Evolutionary conservation across 2,888 invertebrate species (phyloP).

Genomic region (Onthophagus sagittarius): DNA sequence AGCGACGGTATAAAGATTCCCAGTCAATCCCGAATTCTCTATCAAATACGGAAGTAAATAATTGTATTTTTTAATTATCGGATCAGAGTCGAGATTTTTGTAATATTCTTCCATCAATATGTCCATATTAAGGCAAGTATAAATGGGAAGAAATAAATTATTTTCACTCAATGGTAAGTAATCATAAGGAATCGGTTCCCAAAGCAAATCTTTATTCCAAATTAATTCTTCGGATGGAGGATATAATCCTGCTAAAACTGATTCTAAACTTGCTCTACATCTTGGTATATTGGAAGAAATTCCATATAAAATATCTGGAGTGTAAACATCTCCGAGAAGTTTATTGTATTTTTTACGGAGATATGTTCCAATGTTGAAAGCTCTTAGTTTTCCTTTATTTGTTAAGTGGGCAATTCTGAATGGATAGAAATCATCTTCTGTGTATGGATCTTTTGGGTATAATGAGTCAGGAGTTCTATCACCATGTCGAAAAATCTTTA

Average conservation of each 20-base stretch:
- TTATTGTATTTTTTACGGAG: constrained; percentile 56
- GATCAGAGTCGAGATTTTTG: neutral
- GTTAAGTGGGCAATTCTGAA: neutral
- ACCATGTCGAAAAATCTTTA: constrained; percentile 15
- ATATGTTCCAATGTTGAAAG: constrained; percentile 55
- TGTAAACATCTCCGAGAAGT: constrained; percentile 38
- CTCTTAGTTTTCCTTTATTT: constrained; percentile 38
- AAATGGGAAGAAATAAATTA: too few relatives aligned
- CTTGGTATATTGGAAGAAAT: constrained; percentile 66
- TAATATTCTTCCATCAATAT: too few relatives aligned
- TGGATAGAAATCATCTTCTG: neutral
- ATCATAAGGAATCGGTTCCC: constrained; percentile 3
- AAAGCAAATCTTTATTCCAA: constrained; percentile 2
- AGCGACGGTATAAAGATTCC: constrained; percentile 2
- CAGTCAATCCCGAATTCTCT: constrained; percentile 7
- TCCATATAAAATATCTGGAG: constrained; percentile 55
- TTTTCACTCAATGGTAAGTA: neutral
- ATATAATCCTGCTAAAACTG: constrained; percentile 62
- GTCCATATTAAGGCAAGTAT: too few relatives aligned
- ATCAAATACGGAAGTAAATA: constrained; percentile 1
- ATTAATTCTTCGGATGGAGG: constrained; percentile 53
- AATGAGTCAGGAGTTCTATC: constrained; percentile 10
- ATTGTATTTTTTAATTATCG: neutral
- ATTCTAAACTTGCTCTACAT: constrained; percentile 64
- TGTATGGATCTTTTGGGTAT: constrained; percentile 16